Evolutionary conservation across 2,113 vertebrate genomes (phyloP), one percentile per base, ranked within the genome.

Genomic region (Scortum barcoo): DNA sequence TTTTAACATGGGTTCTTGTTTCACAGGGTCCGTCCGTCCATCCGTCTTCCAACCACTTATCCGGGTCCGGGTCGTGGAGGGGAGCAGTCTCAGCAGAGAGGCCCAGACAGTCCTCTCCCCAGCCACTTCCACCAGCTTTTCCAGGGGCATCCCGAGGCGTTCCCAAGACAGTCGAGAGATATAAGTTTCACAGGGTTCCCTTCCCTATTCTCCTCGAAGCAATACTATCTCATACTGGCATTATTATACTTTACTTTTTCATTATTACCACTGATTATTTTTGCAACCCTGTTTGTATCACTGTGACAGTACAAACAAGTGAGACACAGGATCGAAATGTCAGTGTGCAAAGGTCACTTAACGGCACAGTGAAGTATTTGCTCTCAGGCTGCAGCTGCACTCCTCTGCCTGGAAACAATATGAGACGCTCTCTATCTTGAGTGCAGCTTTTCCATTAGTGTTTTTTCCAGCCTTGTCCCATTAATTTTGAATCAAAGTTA

Each of bases 301-400:
- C 78, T 68, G 11, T n/a, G 7, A 63, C 48, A 53, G 4, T 5
- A 12, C 9, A 73, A 56, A 54, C 3, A 60, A 57, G 14, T 5
- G 16, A 63, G n/a, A 76, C 65, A 57, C 40, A 38, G 7, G 78
- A 28, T 56, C 22, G 24, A 63, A 46, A 9, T 14, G 28, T 60
- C 16, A 14, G 17, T 20, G 66, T 74, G 72, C 80, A 90, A 86
- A 89, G 81, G 76, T 85, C 85, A 83, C 12, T 9, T 68, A 83
- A 88, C 2, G 0, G 62, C 51, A 62, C 10, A 6, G 72, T 48
- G 22, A 65, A 65, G 13, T 63, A 0, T 83, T 85, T 54, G 22
- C 24, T 63, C 22, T 69, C 26, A n/a, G 44, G 26, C 11, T 57
- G 7, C 8, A 20, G 24, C 60, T 26, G 24, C 4, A 40, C 3